Evolutionary conservation across 2,797 vertebrate genomes (phyloP), one percentile per base, ranked within the genome.

Genomic region (Ctenopoma kingsleyae): DNA sequence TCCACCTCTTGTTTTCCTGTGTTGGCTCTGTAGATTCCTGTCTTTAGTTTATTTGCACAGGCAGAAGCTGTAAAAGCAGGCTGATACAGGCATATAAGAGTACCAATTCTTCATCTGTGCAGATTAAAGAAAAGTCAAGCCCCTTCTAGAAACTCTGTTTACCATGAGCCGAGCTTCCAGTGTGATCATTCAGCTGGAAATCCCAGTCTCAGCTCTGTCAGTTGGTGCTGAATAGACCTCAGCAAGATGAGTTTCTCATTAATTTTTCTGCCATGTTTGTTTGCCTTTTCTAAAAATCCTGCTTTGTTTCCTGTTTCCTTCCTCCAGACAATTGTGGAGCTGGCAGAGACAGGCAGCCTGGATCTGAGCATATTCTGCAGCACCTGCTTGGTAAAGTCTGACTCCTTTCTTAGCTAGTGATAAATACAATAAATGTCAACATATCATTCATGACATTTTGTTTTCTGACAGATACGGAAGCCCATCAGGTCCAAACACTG

Each of bases 301-400:
- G 5, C 38, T 58, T 67, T 74, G 49, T 60, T 58, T 63, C 41
- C 49, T 15, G 8, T 72, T 55, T 66, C 58, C 54, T 52, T 74
- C 52, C 57, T 76, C 8, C 70, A 99, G 98, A 99, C 97, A 6
- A 99, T 99, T 89, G 97, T 99, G 90, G 98, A 99, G 89, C 93
- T 99, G 92, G 98, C 98, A 84, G 98, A 99, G 89, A 97, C 97
- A 0, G 98, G 98, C 88, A 98, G 96, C 81, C 92, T 99, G 95
- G 98, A 99, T 80, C 96, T 99, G 80, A 99, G 97, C 88, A 98
- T 99, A 95, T 99, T 99, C 95, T 99, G 98, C 96, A 99, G 98
- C 89, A 99, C 98, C 72, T 99, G 98, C 87, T 97, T 99, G 97
- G 98, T 99, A 96, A 93, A 80, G 88, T 93, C 64, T 53, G 74